Percentiles rank a stretch among this genome's conserved stretches.
Evolutionary conservation across 2,113 vertebrate species (phyloP).

Genomic region (Barbus barbus): DNA sequence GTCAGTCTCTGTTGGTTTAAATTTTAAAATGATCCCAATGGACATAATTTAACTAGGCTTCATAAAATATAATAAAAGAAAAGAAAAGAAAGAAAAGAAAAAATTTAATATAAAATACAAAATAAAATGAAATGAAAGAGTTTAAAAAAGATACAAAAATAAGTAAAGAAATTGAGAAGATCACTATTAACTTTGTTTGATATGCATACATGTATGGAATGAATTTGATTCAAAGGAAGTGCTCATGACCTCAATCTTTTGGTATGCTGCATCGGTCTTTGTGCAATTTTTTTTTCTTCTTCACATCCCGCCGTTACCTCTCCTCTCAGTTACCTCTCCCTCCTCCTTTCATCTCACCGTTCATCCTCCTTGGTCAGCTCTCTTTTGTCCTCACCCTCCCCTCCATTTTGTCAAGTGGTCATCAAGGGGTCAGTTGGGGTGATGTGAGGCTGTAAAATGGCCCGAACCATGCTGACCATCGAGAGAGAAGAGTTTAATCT

Average conservation of each 20-base stretch:
- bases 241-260: slow-evolving; percentile 3
- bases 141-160: too few relatives aligned
- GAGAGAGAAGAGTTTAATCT: slow-evolving; percentile 41
- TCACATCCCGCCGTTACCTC: slow-evolving; percentile 55
- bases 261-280: slow-evolving; percentile 21
- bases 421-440: slow-evolving; percentile 84
- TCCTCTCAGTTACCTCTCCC: slow-evolving; percentile 61
- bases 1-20: slow-evolving; percentile 42
- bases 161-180: too few relatives aligned
- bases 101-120: too few relatives aligned
- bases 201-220: neutral
- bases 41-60: slow-evolving; percentile 43
- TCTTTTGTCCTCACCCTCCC: slow-evolving; percentile 64
- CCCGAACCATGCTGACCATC: slow-evolving; percentile 68
- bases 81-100: too few relatives aligned
- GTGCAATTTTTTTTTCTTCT: neutral
- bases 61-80: too few relatives aligned
- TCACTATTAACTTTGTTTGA: neutral
- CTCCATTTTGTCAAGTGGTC: slow-evolving; percentile 74
- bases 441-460: slow-evolving; percentile 94
- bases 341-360: slow-evolving; percentile 60
- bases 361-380: slow-evolving; percentile 65
- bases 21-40: neutral
- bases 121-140: too few relatives aligned
- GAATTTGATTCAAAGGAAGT: neutral